Evolutionary conservation across 2,113 vertebrate species (phyloP).

Genomic region (Campylomormyrus tamandua): DNA sequence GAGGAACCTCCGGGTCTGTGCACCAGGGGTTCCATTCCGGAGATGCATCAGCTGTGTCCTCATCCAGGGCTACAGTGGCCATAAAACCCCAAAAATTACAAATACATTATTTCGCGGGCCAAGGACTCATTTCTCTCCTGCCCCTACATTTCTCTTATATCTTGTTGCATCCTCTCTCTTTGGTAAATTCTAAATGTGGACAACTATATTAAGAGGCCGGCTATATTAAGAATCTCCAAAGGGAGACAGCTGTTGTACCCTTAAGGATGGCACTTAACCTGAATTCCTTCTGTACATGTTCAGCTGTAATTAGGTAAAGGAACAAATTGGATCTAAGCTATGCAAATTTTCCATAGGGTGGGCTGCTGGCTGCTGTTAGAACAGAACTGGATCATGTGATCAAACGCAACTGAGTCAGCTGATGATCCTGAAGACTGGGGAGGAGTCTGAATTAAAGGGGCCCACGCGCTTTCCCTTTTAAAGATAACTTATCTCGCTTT

Average conservation of each 20-base stretch:
- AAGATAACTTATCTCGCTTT: background rate
- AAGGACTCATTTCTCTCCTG: background rate
- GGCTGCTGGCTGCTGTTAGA: background rate
- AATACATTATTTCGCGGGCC: background rate
- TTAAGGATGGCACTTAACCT: constrained; percentile 2
- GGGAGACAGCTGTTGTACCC: constrained; percentile 7
- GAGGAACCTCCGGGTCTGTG: background rate
- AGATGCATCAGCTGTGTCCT: background rate
- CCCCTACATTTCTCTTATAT: background rate
- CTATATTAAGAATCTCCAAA: constrained; percentile 4
- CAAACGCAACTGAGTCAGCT: background rate
- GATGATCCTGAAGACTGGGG: background rate
- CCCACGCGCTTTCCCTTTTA: background rate
- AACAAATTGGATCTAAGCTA: background rate
- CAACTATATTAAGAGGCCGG: background rate
- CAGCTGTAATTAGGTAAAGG: constrained; percentile 2
- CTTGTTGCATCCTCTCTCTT: background rate
- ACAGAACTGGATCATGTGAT: background rate
- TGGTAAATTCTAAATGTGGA: constrained; percentile 7
- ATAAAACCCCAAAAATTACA: background rate
- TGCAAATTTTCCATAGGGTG: background rate
- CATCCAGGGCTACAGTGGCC: background rate
- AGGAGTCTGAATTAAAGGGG: background rate
- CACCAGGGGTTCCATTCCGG: background rate
- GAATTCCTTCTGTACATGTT: background rate